These are phyloP conservation scores for Bradypodion pumilum DNA, from an alignment of 2,797 vertebrate genomes.

Conservation along the genomic window DNA sequence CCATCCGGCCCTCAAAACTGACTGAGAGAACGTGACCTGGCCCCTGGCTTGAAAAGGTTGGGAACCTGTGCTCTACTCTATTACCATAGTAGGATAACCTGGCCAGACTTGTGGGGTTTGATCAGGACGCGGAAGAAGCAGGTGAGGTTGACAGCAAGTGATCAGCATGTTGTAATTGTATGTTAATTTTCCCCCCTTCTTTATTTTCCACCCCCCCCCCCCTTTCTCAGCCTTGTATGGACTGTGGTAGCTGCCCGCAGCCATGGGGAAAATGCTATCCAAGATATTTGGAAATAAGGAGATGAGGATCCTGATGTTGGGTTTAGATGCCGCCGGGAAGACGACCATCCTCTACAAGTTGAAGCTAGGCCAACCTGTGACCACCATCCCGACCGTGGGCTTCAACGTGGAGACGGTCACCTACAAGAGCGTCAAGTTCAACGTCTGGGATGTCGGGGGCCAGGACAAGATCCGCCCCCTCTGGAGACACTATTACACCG, in stretches of 20 bases:
- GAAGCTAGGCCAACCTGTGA: constrained; percentile 64
- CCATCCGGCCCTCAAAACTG: too few species aligned
- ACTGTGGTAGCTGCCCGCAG: constrained; percentile 34
- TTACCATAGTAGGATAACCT: too few species aligned
- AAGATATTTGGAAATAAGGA: constrained; percentile 79
- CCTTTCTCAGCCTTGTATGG: constrained; percentile 43
- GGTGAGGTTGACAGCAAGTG: too few species aligned
- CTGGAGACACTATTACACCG: constrained; percentile 67
- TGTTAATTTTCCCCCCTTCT: too few species aligned
- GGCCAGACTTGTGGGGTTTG: too few species aligned
- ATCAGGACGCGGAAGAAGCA: too few species aligned
- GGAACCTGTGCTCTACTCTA: too few species aligned
- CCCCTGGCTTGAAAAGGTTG: too few species aligned
- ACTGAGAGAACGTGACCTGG: too few species aligned
- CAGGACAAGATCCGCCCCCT: constrained; percentile 68
- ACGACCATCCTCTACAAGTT: constrained; percentile 96
- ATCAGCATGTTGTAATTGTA: too few species aligned
- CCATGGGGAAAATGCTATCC: constrained; percentile 67
- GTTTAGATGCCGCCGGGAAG: constrained; percentile 93
- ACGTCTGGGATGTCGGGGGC: constrained; percentile 67
- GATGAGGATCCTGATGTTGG: constrained; percentile 96
- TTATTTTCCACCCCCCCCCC: too few species aligned
- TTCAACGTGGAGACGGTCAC: constrained; percentile 70
- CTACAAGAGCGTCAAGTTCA: constrained; percentile 69
- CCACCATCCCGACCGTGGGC: constrained; percentile 65